Evolutionary conservation across 2,113 vertebrate species (phyloP), one percentile per base, ranked within the genome.

Genomic region (Pelusios castaneus): DNA sequence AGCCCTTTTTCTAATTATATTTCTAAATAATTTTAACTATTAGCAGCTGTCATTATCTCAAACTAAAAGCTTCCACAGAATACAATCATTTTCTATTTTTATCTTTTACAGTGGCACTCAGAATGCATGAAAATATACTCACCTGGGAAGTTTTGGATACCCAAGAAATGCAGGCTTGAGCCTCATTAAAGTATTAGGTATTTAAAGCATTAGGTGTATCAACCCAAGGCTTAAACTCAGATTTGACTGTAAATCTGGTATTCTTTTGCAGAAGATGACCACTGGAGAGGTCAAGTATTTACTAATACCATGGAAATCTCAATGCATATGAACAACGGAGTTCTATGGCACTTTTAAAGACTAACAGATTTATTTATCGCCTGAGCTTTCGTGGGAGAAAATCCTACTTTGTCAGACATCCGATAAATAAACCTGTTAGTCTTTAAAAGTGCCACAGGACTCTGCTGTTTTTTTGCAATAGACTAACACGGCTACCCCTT

Each of bases 241-340:
- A 82, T 55, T 79, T 92, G 43, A 60, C 73, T 84, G 79, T 83
- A 84, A 94, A 90, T n/a, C 55, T 41, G 85, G 75, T 87, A 67
- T 95, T 93, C 76, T 90, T 84, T 77, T 84, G 38, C 83, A 85
- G 84, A 97, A 95, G 91, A 91, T 24, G 86, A 90, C 89, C 6
- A 31, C 94, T 70, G 41, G 63, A 89, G 94, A 96, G 83, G 90
- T 96, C 96, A 95, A 90, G 85, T 97, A 91, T 79, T 81, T 79
- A 17, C 27, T 22, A 92, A 94, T 79, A 91, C 84, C 80, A 54
- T 19, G 49, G 56, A 89, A 97, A n/a, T n/a, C n/a, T n/a, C n/a
- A n/a, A n/a, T n/a, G n/a, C n/a, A n/a, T n/a, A n/a, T n/a, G n/a
- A n/a, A n/a, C n/a, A n/a, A n/a, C n/a, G n/a, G n/a, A n/a, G n/a